phyloP scores from a whole-genome alignment of 2,888 invertebrate species.

The Drosophila antonietae region DNA sequence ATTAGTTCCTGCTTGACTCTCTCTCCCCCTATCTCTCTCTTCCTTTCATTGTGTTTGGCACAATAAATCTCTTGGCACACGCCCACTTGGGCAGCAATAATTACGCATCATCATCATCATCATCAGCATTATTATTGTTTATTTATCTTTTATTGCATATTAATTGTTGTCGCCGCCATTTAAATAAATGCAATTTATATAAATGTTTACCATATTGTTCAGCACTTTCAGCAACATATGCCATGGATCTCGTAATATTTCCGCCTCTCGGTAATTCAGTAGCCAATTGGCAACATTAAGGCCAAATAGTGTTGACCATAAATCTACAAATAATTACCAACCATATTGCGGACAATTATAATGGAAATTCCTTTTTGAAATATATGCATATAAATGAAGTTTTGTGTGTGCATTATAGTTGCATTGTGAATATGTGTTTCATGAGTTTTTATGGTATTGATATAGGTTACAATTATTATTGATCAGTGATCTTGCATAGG shows the following conservation, averaged over 20 bases:
- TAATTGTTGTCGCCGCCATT: conserved; percentile 58
- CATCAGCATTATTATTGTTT: conserved; percentile 57
- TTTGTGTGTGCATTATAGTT: background rate
- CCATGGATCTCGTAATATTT: conserved; percentile 48
- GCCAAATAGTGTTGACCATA: conserved; percentile 53
- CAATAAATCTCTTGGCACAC: conserved; percentile 55
- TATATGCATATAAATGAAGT: background rate
- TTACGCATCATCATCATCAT: conserved; percentile 36
- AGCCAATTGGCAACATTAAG: conserved; percentile 59
- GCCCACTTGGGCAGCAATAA: conserved; percentile 50
- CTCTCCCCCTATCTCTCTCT: background rate
- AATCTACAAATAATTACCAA: conserved; percentile 15
- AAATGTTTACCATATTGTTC: conserved; percentile 51
- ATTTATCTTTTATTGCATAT: conserved; percentile 76
- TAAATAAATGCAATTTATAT: conserved; percentile 57
- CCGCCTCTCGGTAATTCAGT: conserved; percentile 59
- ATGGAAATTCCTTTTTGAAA: background rate
- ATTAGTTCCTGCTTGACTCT: conserved; percentile 77
- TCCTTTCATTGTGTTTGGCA: conserved; percentile 12
- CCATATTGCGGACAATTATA: background rate
- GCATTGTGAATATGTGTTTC: background rate
- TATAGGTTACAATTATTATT: background rate
- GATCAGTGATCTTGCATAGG: too few species aligned
- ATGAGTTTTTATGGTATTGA: background rate
- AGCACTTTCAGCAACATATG: conserved; percentile 49